Conservation (phyloP, 2,113 vertebrate species). For the Gnathonemus longibarbis region DNA sequence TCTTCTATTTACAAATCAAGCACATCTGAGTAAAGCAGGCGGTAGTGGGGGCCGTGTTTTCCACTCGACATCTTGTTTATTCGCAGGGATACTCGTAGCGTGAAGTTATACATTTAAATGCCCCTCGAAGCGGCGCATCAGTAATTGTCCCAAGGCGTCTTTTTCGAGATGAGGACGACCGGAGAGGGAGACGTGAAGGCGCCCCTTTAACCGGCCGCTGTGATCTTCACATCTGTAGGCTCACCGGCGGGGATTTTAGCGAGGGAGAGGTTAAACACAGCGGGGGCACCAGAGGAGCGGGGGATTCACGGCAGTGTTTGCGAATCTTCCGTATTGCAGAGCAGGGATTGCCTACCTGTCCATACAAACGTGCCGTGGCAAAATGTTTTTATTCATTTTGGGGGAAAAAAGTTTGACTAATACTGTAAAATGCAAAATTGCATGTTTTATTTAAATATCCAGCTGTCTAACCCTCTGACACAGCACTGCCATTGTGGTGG, state of each 20-base stretch:
- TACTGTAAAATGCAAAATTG: not conserved
- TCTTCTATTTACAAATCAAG: conserved; percentile 10
- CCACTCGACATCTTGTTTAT: conserved; percentile 11
- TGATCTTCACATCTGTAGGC: not conserved
- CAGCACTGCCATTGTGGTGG: no score
- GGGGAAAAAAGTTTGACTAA: not conserved
- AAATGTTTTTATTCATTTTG: not conserved
- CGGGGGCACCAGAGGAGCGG: not conserved
- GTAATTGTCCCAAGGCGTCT: not conserved
- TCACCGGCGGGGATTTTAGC: not conserved
- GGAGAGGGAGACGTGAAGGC: not conserved
- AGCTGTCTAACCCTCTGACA: no score
- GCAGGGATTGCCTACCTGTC: not conserved
- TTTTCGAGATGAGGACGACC: not conserved
- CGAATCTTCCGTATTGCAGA: not conserved
- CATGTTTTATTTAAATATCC: not conserved
- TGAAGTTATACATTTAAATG: not conserved
- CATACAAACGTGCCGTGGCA: not conserved
- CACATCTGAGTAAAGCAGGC: not conserved
- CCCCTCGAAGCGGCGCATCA: not conserved
- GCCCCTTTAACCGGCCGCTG: not conserved
- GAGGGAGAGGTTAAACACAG: not conserved
- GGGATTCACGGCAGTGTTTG: not conserved
- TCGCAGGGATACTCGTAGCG: not conserved
- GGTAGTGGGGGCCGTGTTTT: not conserved